phyloP scores from a whole-genome alignment of 2,797 vertebrate species.

The Mallotus villosus region DNA sequence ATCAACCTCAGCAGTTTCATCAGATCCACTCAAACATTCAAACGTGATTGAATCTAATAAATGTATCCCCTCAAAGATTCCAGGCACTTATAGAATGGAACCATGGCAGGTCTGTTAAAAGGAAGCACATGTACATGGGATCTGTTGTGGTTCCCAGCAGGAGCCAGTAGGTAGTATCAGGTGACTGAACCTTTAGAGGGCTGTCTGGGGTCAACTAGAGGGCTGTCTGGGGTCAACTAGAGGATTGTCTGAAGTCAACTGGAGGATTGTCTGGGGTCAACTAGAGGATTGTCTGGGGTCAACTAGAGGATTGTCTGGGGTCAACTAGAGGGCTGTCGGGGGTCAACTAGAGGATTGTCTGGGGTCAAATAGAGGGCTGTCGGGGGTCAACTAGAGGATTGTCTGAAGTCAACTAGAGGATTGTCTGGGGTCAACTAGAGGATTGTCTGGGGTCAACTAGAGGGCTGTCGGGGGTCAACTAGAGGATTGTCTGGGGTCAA shows the following conservation, averaged over 20 bases:
- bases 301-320: conserved; percentile 41
- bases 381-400: conserved; percentile 31
- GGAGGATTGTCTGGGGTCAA: background rate
- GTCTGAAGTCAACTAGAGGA: conserved; percentile 25
- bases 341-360: too few species aligned
- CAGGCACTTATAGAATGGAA: conserved; percentile 65
- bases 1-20: conserved; percentile 52
- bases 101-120: conserved; percentile 43
- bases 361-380: too few species aligned
- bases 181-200: conserved; percentile 39
- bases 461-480: too few species aligned
- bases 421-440: too few species aligned
- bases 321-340: too few species aligned
- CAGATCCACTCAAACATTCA: conserved; percentile 65
- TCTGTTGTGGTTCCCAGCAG: background rate
- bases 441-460: too few species aligned
- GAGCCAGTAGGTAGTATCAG: conserved; percentile 51
- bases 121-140: conserved; percentile 27
- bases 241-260: background rate
- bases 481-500: conserved; percentile 42
- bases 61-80: conserved; percentile 37
- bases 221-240: background rate
- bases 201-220: background rate
- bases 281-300: conserved; percentile 42
- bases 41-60: conserved; percentile 53